Percentiles rank a stretch among this genome's conserved stretches.
Evolutionary conservation across 2,888 invertebrate species (phyloP).

Genomic region (Brachyptera putata): DNA sequence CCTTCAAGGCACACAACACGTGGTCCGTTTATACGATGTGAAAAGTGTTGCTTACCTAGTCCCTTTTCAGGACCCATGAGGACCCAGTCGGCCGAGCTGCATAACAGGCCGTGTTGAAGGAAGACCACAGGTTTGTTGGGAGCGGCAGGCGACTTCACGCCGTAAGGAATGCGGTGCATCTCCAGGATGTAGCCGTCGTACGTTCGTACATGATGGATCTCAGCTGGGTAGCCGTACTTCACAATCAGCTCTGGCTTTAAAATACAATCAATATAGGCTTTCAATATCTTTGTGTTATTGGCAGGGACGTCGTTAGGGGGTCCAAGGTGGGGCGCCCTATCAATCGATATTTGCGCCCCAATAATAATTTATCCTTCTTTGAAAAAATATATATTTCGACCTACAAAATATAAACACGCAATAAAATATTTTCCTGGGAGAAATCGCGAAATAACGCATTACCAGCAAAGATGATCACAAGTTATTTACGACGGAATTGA

Average conservation of each 20-base stretch:
- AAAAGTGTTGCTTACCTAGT: slow-evolving; percentile 52
- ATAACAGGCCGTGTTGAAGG: slow-evolving; percentile 76
- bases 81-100: slow-evolving; percentile 76
- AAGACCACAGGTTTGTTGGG: slow-evolving; percentile 57
- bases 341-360: too few species aligned
- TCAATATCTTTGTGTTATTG: too few species aligned
- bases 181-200: slow-evolving; percentile 72
- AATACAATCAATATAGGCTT: too few species aligned
- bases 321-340: too few species aligned
- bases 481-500: too few species aligned
- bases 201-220: slow-evolving; percentile 62
- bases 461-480: too few species aligned
- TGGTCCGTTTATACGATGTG: not conserved
- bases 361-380: too few species aligned
- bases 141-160: slow-evolving; percentile 41
- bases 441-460: too few species aligned
- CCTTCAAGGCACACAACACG: not conserved
- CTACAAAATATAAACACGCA: too few species aligned
- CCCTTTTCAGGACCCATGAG: slow-evolving; percentile 61
- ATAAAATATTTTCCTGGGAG: too few species aligned
- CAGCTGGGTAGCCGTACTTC: slow-evolving; percentile 60
- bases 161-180: slow-evolving; percentile 61
- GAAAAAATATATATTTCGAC: too few species aligned
- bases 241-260: slow-evolving; percentile 51
- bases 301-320: too few species aligned